These are phyloP conservation scores for Acanthacorydalis orientalis DNA, from an alignment of 2,888 invertebrate species.

Conservation along the genomic window DNA sequence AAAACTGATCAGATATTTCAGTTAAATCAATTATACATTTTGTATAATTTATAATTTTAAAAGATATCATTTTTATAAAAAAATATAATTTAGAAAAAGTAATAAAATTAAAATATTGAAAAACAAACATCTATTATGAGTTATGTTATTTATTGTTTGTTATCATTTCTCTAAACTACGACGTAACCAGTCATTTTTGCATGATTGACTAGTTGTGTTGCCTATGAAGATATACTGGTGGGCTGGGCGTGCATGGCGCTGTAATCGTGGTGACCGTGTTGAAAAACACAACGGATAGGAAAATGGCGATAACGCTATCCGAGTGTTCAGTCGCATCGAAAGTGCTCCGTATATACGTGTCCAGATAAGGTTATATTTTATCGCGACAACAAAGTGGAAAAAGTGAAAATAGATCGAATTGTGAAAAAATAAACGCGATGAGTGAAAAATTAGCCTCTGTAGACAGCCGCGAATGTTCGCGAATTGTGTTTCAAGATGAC, in stretches of 20 bases:
- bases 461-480: constrained; percentile 16
- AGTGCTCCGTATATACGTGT: constrained; percentile 16
- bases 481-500: constrained; percentile 29
- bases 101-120: too few species aligned
- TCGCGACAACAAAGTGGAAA: constrained; percentile 12
- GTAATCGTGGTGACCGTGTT: constrained; percentile 2
- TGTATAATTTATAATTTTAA: too few species aligned
- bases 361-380: constrained; percentile 19
- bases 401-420: constrained; percentile 11
- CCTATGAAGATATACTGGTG: neutral
- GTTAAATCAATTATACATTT: too few species aligned
- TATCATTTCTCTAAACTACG: too few species aligned
- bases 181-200: too few species aligned
- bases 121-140: too few species aligned
- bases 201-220: neutral
- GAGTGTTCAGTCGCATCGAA: constrained; percentile 21
- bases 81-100: too few species aligned
- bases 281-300: constrained; percentile 14
- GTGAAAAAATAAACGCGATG: constrained; percentile 15
- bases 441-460: constrained; percentile 16
- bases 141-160: too few species aligned
- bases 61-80: too few species aligned
- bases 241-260: constrained; percentile 5
- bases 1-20: too few species aligned
- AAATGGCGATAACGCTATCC: constrained; percentile 26